Evolutionary conservation across 2,797 vertebrate genomes (phyloP), one percentile per base, ranked within the genome.

Genomic region (Fringilla coelebs): DNA sequence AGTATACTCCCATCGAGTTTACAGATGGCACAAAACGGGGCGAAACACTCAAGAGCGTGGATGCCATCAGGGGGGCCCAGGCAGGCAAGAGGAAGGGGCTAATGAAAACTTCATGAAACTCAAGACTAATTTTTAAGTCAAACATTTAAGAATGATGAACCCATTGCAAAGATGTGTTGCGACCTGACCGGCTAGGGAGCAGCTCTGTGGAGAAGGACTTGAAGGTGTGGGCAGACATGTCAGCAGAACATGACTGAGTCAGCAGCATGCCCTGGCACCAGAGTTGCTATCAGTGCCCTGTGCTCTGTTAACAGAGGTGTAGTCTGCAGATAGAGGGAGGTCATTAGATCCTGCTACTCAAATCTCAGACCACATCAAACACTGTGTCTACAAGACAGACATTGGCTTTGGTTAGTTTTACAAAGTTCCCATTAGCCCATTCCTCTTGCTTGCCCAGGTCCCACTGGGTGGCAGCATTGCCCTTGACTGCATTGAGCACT

Each of bases 391-490:
- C 16, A 34, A 61, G 36, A 62, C 5, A 63, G 31, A 25, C 7
- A 36, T 1, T 36, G n/a, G 51, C 29, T 85, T 82, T 29, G 45
- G 29, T 72, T 31, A 52, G 48, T n/a, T 58, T 36, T 19, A 81
- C 11, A 1, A 38, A 75, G 12, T 11, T 90, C 34, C 34, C 36
- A 55, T 65, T 46, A 86, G 54, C 24, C 76, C 66, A 40, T 29
- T 76, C 55, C 46, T 58, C 58, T 70, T 41, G 60, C 62, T 51
- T 66, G 71, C 45, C 18, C 31, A 62, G 58, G 54, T 92, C 96
- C 95, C 96, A 93, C 94, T 92, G 96, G 92, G 96, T 96, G 96
- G 95, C 93, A 96, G 95, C 88, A 94, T 86, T 91, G 76, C 54
- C 90, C 45, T 71, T 86, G 85, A 86, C 88, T 89, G 54, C 36